phyloP scores from a whole-genome alignment of 92 coral and sea anemone species.

The Palythoa caribaeorum region DNA sequence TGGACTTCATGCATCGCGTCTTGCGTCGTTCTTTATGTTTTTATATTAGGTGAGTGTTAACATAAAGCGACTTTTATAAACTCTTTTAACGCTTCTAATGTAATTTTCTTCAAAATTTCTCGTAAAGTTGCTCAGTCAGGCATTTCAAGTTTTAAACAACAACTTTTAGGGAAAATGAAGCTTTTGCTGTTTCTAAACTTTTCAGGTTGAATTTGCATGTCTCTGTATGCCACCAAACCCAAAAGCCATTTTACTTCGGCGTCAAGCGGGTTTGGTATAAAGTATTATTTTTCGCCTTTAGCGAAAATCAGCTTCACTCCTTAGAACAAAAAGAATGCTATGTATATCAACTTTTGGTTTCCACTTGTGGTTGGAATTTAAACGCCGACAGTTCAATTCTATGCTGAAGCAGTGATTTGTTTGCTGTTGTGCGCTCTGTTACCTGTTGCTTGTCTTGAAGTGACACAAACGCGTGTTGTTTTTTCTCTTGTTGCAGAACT shows the following conservation, averaged over 20 bases:
- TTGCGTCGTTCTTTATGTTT: background rate
- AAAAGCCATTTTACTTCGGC: background rate
- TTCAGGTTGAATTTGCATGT: constrained; percentile 8
- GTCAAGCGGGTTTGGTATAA: background rate
- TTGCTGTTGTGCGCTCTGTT: background rate
- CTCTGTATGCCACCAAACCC: background rate
- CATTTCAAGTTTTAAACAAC: background rate
- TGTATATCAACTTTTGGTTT: background rate
- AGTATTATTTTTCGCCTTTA: background rate
- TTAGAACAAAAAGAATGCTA: background rate
- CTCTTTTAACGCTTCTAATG: background rate
- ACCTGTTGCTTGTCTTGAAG: constrained; percentile 29
- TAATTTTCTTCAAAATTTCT: background rate
- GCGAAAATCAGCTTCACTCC: background rate
- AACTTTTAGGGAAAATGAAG: background rate
- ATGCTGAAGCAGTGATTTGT: constrained; percentile 5
- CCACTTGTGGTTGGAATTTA: background rate
- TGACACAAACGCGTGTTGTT: background rate
- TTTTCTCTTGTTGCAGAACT: constrained; percentile 63
- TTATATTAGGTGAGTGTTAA: constrained; percentile 38
- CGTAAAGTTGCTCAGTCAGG: background rate
- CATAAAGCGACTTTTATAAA: background rate
- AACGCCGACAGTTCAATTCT: background rate
- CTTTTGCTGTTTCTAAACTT: background rate
- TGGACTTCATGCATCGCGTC: background rate